phyloP scores from a whole-genome alignment of 2,888 invertebrate genomes.

The Imbricaverruca yamaguchii region DNA sequence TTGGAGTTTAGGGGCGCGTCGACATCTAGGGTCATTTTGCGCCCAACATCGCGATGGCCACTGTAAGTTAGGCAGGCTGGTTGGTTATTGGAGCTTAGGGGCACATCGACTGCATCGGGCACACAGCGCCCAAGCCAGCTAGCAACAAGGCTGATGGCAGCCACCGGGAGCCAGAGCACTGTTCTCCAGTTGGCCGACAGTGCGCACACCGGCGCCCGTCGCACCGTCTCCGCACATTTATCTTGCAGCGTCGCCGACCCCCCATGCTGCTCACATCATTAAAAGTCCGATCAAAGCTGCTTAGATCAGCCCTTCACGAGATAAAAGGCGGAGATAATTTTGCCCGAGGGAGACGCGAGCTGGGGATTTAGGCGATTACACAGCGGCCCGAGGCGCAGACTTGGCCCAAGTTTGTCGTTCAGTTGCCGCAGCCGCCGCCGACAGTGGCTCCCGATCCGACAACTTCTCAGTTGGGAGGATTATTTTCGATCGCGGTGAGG shows the following conservation, averaged over 20 bases:
- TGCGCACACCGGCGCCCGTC: not conserved
- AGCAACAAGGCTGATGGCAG: too few relatives aligned
- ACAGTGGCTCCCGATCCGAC: not conserved
- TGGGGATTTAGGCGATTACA: not conserved
- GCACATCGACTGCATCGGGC: too few relatives aligned
- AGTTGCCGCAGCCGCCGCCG: not conserved
- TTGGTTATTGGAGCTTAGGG: too few relatives aligned
- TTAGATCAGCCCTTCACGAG: slow-evolving; percentile 10
- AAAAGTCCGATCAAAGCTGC: slow-evolving; percentile 12
- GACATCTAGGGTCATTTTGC: too few relatives aligned
- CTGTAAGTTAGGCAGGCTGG: too few relatives aligned
- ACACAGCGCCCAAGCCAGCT: too few relatives aligned
- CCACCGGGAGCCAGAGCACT: too few relatives aligned
- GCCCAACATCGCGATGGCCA: too few relatives aligned
- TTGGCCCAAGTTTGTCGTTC: not conserved
- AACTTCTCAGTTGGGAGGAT: too few relatives aligned
- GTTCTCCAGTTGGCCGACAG: not conserved
- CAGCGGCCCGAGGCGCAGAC: not conserved
- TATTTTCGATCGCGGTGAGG: too few relatives aligned
- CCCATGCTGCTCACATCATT: not conserved
- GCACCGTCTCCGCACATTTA: not conserved
- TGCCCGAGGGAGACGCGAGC: not conserved
- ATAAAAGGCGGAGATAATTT: not conserved
- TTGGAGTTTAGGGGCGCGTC: too few relatives aligned
- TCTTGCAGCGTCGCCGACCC: not conserved